Percentiles rank a stretch among this genome's conserved stretches.
Conservation (phyloP, 2,888 invertebrate genomes). For the Malachius bipustulatus region DNA sequence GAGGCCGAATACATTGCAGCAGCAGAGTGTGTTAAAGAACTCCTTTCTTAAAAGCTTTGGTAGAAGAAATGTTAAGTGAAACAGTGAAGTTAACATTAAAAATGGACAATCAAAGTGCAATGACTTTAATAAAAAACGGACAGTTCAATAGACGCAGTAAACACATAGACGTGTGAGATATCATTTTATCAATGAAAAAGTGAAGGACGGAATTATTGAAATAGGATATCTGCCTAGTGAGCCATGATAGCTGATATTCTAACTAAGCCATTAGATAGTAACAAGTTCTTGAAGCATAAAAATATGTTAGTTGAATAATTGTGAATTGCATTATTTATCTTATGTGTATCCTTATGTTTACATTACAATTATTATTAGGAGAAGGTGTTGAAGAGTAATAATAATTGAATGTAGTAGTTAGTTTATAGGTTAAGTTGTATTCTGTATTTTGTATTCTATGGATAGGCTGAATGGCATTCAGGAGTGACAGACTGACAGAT, state of each 20-base stretch:
- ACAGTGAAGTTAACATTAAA: background rate
- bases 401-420: conserved; percentile 2
- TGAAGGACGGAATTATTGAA: background rate
- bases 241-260: background rate
- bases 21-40: conserved; percentile 18
- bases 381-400: background rate
- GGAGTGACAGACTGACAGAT: too few relatives aligned
- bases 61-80: conserved; percentile 13
- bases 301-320: background rate
- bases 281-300: background rate
- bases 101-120: conserved; percentile 2
- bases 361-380: background rate
- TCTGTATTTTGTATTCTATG: too few relatives aligned
- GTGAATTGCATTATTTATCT: background rate
- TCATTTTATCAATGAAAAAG: background rate
- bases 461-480: too few relatives aligned
- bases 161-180: background rate
- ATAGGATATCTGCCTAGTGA: background rate
- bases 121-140: conserved; percentile 1
- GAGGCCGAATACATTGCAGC: conserved; percentile 22
- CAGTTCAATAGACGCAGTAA: conserved; percentile 2
- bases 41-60: conserved; percentile 18
- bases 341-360: background rate
- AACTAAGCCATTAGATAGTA: conserved; percentile 1
- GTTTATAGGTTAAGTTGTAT: too few relatives aligned